Evolutionary conservation across 1,140 invertebrate species (phyloP).

Genomic region (Apis florea): DNA sequence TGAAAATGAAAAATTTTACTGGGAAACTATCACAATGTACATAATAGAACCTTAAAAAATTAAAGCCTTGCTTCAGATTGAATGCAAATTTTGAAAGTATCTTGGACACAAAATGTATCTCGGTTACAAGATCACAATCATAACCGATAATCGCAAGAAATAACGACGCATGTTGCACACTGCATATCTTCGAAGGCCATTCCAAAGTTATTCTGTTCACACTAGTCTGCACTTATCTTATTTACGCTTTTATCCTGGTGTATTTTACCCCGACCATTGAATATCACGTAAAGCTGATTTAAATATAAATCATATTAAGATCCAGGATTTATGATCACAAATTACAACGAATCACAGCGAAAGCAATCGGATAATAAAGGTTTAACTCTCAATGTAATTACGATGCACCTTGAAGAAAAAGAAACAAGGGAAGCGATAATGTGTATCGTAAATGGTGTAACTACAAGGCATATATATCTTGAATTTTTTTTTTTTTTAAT

Average conservation of each 20-base stretch:
- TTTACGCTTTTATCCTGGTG: conserved; percentile 13
- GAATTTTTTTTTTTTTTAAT: background rate
- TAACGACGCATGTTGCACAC: background rate
- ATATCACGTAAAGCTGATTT: conserved; percentile 28
- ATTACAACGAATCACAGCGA: conserved; percentile 40
- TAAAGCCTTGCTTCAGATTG: background rate
- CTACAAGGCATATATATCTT: background rate
- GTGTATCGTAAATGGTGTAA: background rate
- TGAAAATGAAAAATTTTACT: background rate
- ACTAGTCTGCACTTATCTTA: conserved; percentile 28
- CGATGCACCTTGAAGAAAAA: background rate
- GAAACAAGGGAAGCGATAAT: background rate
- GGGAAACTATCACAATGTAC: background rate
- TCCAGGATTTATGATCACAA: conserved; percentile 36
- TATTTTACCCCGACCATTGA: conserved; percentile 6
- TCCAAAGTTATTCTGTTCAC: conserved; percentile 12
- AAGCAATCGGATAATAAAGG: conserved; percentile 23
- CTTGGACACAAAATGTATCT: too few relatives aligned
- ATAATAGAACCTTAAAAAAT: background rate
- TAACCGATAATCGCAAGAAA: conserved; percentile 1
- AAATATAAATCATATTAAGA: conserved; percentile 45
- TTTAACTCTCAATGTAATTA: conserved; percentile 41
- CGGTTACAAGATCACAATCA: background rate
- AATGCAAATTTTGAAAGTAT: background rate
- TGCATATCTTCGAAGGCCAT: background rate